phyloP scores from a whole-genome alignment of 2,888 invertebrate genomes.

The Nudaria mundana region DNA sequence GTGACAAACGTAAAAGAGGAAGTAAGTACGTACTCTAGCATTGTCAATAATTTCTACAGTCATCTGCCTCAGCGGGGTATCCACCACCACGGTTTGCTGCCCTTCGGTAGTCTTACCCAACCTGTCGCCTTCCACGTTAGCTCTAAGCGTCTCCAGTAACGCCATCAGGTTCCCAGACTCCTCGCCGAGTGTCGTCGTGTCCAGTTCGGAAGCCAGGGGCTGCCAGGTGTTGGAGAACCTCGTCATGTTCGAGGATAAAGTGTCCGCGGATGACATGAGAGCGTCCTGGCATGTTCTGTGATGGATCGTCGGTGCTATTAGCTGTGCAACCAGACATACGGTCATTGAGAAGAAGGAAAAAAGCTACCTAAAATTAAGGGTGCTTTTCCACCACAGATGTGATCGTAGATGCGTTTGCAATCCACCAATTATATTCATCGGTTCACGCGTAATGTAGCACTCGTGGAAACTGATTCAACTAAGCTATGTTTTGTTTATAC shows the following conservation, averaged over 20 bases:
- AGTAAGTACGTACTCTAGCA: constrained; percentile 42
- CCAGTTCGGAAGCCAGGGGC: constrained; percentile 33
- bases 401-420: no score
- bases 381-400: no score
- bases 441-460: no score
- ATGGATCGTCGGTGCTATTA: constrained; percentile 55
- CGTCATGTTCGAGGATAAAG: constrained; percentile 36
- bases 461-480: no score
- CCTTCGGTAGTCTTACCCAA: constrained; percentile 37
- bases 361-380: no score
- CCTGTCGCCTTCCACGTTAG: constrained; percentile 40
- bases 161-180: constrained; percentile 32
- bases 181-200: constrained; percentile 29
- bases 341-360: no score
- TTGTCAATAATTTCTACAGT: constrained; percentile 53
- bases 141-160: constrained; percentile 38
- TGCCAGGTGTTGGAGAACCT: constrained; percentile 40
- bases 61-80: constrained; percentile 53
- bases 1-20: no score
- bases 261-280: constrained; percentile 42
- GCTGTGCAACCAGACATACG: no score
- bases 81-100: constrained; percentile 44
- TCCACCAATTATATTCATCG: no score
- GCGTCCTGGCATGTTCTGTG: constrained; percentile 45
- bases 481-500: no score